A percentile compares a stretch with the other conserved stretches of the same genome.
Evolutionary conservation across 2,888 invertebrate species (phyloP).

Genomic region (Sclerodermus sp.): DNA sequence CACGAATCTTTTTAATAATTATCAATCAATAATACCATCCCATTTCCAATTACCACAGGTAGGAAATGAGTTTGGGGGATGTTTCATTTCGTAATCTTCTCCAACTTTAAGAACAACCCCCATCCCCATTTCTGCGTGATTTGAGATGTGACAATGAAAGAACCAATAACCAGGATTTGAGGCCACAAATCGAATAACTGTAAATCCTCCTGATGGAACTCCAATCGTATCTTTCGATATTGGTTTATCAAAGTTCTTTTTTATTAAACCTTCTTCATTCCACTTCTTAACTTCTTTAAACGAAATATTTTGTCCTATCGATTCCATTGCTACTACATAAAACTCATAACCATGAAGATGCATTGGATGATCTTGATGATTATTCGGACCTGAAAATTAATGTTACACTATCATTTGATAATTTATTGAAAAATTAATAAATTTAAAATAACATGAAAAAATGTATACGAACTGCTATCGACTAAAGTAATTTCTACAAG

Average conservation of each 20-base stretch:
- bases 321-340: constrained; percentile 49
- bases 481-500: constrained; percentile 55
- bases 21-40: neutral
- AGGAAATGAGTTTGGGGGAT: constrained; percentile 46
- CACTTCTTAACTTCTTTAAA: constrained; percentile 43
- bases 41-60: constrained; percentile 44
- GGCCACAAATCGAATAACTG: constrained; percentile 56
- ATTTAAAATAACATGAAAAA: too few relatives aligned
- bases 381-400: constrained; percentile 22
- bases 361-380: constrained; percentile 48
- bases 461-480: constrained; percentile 44
- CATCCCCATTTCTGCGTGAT: constrained; percentile 59
- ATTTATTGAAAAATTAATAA: too few relatives aligned
- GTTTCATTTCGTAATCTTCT: constrained; percentile 42
- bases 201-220: constrained; percentile 58
- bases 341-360: constrained; percentile 55
- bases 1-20: too few relatives aligned
- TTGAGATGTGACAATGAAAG: constrained; percentile 58
- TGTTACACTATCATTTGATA: too few relatives aligned
- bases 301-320: constrained; percentile 42
- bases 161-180: constrained; percentile 60
- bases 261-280: constrained; percentile 50
- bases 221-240: constrained; percentile 58
- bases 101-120: constrained; percentile 56
- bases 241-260: constrained; percentile 47